A percentile compares a stretch with the other conserved stretches of the same genome.
phyloP scores from a whole-genome alignment of 2,888 invertebrate genomes.

The Heliconius ismenius region DNA sequence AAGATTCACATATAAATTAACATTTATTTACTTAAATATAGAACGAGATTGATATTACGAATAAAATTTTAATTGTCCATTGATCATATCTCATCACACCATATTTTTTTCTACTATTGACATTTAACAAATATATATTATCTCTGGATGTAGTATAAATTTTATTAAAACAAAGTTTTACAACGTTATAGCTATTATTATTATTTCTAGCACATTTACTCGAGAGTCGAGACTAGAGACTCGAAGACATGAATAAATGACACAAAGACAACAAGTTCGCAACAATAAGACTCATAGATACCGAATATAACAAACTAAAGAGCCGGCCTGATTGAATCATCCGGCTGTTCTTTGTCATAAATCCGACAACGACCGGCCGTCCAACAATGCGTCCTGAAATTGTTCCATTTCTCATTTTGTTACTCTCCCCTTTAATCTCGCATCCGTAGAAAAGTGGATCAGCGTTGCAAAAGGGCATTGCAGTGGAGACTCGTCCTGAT shows the following conservation, averaged over 20 bases:
- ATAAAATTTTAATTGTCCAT: neutral
- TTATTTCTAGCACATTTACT: neutral
- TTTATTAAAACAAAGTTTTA: constrained; percentile 23
- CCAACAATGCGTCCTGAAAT: constrained; percentile 81
- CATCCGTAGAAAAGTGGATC: constrained; percentile 81
- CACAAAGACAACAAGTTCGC: constrained; percentile 62
- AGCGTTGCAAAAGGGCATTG: constrained; percentile 79
- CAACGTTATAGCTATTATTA: constrained; percentile 31
- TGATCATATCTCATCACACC: neutral
- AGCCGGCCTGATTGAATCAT: constrained; percentile 81
- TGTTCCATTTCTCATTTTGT: constrained; percentile 82
- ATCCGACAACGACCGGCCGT: constrained; percentile 78
- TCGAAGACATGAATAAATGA: constrained; percentile 45
- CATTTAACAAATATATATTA: neutral
- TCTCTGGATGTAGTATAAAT: neutral
- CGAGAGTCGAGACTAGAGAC: neutral
- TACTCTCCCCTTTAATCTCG: constrained; percentile 81
- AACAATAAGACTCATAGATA: constrained; percentile 73
- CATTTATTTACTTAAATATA: neutral
- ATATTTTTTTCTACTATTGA: neutral
- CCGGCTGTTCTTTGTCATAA: constrained; percentile 81
- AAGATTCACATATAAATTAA: neutral
- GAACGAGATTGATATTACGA: neutral
- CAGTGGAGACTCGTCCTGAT: constrained; percentile 75
- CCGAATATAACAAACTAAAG: constrained; percentile 80